These are phyloP conservation scores for Periophthalmus modestus DNA, from an alignment of 2,113 vertebrate species.

Conservation along the genomic window DNA sequence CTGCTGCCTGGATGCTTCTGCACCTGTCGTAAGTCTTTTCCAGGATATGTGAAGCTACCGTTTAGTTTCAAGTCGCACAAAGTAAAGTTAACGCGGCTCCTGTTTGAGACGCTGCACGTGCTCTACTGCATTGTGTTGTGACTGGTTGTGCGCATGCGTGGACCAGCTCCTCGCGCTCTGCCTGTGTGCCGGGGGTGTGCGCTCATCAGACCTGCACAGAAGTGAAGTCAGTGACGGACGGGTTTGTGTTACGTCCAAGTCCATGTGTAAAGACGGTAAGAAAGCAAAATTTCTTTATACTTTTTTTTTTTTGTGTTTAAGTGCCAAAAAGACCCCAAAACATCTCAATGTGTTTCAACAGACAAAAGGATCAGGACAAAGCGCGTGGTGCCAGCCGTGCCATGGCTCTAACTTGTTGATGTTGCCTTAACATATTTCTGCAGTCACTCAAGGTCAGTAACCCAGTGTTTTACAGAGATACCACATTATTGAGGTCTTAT, in stretches of 20 bases:
- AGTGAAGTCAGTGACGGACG: neutral
- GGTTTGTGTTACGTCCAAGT: neutral
- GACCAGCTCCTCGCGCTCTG: neutral
- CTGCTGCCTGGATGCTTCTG: neutral
- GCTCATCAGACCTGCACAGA: neutral
- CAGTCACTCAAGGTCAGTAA: conserved; percentile 45
- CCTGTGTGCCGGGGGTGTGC: neutral
- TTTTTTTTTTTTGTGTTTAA: neutral
- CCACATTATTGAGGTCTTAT: neutral
- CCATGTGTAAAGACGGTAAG: neutral
- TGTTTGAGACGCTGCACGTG: neutral
- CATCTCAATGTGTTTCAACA: neutral
- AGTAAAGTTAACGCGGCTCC: neutral
- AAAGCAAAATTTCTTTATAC: neutral
- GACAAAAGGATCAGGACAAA: neutral
- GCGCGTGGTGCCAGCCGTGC: neutral
- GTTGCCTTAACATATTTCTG: neutral
- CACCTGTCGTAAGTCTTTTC: neutral
- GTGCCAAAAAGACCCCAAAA: too few relatives aligned
- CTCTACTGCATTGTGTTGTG: neutral
- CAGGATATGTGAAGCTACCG: neutral
- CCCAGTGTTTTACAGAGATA: neutral
- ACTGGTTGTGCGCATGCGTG: conserved; percentile 31
- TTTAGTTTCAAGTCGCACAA: neutral
- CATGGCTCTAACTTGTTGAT: conserved; percentile 47